phyloP scores from a whole-genome alignment of 2,888 invertebrate genomes.

The Incurvaria masculella region DNA sequence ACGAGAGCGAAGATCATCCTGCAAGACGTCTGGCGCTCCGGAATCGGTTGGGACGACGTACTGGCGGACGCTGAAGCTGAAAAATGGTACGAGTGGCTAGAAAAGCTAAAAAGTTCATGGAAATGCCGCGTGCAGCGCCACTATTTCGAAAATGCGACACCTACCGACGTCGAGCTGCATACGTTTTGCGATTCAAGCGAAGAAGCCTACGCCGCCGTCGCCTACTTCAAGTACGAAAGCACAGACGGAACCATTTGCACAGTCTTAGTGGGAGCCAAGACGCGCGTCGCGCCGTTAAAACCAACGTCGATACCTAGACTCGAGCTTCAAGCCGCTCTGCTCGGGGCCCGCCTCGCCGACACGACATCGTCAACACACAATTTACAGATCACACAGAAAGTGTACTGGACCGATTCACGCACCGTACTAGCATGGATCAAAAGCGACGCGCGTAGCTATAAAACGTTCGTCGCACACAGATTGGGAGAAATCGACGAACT shows the following conservation, averaged over 20 bases:
- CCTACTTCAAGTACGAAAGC: not conserved
- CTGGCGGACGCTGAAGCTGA: not conserved
- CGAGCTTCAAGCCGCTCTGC: conserved; percentile 5
- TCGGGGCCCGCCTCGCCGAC: conserved; percentile 1
- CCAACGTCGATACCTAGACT: conserved; percentile 5
- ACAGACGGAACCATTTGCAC: not conserved
- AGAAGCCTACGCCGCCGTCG: not conserved
- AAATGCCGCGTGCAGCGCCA: not conserved
- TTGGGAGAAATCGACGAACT: conserved; percentile 18
- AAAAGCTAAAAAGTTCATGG: not conserved
- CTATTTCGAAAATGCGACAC: not conserved
- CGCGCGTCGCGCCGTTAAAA: conserved; percentile 7
- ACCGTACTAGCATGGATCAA: conserved; percentile 17
- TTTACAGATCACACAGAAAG: not conserved
- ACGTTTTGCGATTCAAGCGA: conserved; percentile 9
- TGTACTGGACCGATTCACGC: conserved; percentile 17
- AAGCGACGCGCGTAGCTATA: conserved; percentile 14
- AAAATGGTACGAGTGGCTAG: not conserved
- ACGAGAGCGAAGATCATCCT: not conserved
- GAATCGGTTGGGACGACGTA: not conserved
- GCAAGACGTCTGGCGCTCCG: not conserved
- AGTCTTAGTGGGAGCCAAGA: conserved; percentile 4
- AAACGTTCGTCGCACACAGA: conserved; percentile 15
- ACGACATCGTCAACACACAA: conserved; percentile 3
- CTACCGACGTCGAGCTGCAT: conserved; percentile 4